Percentiles rank a stretch among this genome's conserved stretches.
phyloP scores from a whole-genome alignment of 2,888 invertebrate genomes.

The Drosophila anomelani region DNA sequence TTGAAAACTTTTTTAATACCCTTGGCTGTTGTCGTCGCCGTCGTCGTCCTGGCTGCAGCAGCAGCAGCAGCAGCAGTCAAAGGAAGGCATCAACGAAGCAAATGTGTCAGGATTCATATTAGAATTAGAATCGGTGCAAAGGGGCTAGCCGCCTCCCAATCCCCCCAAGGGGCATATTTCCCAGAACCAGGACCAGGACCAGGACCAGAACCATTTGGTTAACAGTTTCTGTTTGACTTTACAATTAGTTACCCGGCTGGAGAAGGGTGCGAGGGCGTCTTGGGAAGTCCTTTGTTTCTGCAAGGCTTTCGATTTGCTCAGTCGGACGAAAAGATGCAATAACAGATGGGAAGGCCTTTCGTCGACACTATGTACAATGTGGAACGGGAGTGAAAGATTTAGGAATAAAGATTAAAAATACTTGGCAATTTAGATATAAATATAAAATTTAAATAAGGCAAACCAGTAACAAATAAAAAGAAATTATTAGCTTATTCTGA shows the following conservation, averaged over 20 bases:
- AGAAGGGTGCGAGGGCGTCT: not conserved
- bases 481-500: not conserved
- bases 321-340: slow-evolving; percentile 57
- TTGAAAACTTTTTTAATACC: slow-evolving; percentile 58
- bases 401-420: not conserved
- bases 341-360: slow-evolving; percentile 20
- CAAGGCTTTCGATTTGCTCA: slow-evolving; percentile 40
- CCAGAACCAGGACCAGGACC: not conserved
- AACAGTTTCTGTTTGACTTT: slow-evolving; percentile 44
- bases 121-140: slow-evolving; percentile 40
- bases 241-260: slow-evolving; percentile 41
- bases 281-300: slow-evolving; percentile 37
- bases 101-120: slow-evolving; percentile 52
- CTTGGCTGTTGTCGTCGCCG: slow-evolving; percentile 19
- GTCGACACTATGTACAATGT: not conserved
- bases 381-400: not conserved
- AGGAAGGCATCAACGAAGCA: slow-evolving; percentile 28
- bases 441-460: not conserved
- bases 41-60: slow-evolving; percentile 11
- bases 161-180: slow-evolving; percentile 2
- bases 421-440: not conserved
- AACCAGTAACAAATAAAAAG: not conserved
- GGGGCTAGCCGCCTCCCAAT: not conserved
- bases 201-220: slow-evolving; percentile 19
- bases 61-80: slow-evolving; percentile 22